Evolutionary conservation across 2,888 invertebrate species (phyloP).

Genomic region (Drepanosiphum platanoidis): DNA sequence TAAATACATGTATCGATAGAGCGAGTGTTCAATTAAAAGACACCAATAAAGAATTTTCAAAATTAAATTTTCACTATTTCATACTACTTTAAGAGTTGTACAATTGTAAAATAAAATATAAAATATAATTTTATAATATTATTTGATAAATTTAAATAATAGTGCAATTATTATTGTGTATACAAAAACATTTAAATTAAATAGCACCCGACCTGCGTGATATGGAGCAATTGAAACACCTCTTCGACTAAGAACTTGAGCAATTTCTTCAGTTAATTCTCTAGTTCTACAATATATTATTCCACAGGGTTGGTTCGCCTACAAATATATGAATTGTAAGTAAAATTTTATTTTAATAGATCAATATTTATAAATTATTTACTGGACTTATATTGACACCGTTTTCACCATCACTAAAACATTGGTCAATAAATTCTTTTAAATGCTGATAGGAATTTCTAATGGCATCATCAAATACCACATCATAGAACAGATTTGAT

Average conservation of each 20-base stretch:
- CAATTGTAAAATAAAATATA: too few species aligned
- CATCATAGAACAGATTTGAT: constrained; percentile 93
- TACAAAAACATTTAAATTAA: background rate
- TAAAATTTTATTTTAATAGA: constrained; percentile 28
- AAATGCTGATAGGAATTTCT: constrained; percentile 85
- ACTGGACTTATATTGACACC: constrained; percentile 36
- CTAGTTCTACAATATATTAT: constrained; percentile 96
- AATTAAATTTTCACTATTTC: background rate
- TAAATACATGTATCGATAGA: background rate
- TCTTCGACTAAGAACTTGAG: constrained; percentile 77
- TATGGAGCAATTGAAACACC: constrained; percentile 85
- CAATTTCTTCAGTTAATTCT: constrained; percentile 87
- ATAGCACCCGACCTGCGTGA: constrained; percentile 94
- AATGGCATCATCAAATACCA: constrained; percentile 86
- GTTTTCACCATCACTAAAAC: constrained; percentile 71
- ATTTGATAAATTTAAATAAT: background rate
- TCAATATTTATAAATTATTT: background rate
- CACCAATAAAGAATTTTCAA: background rate
- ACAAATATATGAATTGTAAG: constrained; percentile 59
- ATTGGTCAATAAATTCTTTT: constrained; percentile 76
- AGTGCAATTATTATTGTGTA: background rate
- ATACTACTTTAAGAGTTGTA: too few species aligned
- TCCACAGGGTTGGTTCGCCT: constrained; percentile 75
- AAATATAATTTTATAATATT: too few species aligned
- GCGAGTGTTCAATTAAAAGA: background rate